These are phyloP conservation scores for Oeneis ivallda DNA, from an alignment of 2,888 invertebrate species.

Conservation along the genomic window DNA sequence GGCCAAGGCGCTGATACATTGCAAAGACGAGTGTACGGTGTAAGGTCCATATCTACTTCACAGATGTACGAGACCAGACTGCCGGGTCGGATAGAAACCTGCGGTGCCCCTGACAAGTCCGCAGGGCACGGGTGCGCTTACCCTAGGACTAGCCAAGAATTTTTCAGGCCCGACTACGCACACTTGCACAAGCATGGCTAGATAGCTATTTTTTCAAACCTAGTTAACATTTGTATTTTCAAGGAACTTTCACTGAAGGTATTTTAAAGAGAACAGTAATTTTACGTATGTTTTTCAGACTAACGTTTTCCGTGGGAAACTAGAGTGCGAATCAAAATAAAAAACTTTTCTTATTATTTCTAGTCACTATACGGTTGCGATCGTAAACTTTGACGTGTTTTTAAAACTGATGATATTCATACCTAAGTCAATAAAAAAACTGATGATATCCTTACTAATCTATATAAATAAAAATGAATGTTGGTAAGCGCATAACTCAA, in stretches of 20 bases:
- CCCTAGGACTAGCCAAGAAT: slow-evolving; percentile 5
- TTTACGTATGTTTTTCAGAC: slow-evolving; percentile 12
- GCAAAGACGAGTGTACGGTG: too few species aligned
- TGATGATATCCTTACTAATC: too few species aligned
- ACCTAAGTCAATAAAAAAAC: too few species aligned
- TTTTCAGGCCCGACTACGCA: slow-evolving; percentile 6
- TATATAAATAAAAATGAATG: too few species aligned
- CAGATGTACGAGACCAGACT: too few species aligned
- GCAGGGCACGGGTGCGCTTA: not conserved
- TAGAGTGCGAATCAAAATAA: not conserved
- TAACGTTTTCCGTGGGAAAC: not conserved
- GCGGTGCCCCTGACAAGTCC: too few species aligned
- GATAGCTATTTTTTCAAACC: slow-evolving; percentile 10
- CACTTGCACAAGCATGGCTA: not conserved
- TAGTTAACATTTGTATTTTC: slow-evolving; percentile 15
- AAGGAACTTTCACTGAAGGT: not conserved
- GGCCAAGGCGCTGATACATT: too few species aligned
- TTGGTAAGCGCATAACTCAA: too few species aligned
- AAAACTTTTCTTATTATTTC: not conserved
- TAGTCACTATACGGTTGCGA: not conserved
- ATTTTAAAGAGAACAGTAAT: slow-evolving; percentile 4
- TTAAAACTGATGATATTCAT: too few species aligned
- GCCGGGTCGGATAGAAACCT: too few species aligned
- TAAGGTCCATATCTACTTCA: too few species aligned
- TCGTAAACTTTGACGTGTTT: not conserved